These are phyloP conservation scores for Xenopus laevis DNA, from an alignment of 2,113 vertebrate species.

Conservation along the genomic window DNA sequence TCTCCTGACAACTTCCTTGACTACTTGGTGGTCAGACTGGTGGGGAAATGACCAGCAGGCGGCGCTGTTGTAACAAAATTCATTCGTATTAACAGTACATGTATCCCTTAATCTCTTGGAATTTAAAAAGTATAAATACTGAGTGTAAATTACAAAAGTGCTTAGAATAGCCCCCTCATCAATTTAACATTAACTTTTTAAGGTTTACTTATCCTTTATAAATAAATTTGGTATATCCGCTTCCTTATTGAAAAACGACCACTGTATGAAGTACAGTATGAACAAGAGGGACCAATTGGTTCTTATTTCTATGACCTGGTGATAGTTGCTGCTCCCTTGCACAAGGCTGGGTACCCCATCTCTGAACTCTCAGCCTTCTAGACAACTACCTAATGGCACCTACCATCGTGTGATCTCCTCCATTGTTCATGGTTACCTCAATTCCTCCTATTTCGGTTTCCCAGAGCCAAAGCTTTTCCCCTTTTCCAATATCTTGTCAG, in stretches of 20 bases:
- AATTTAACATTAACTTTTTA: too few species aligned
- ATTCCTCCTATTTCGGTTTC: constrained; percentile 91
- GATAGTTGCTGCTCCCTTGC: constrained; percentile 82
- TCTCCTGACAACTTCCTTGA: too few species aligned
- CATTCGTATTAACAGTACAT: too few species aligned
- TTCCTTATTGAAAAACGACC: constrained; percentile 69
- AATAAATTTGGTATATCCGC: neutral
- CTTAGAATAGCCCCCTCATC: too few species aligned
- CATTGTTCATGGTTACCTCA: constrained; percentile 92
- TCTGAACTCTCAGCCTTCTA: constrained; percentile 71
- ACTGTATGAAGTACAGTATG: constrained; percentile 79
- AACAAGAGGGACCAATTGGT: constrained; percentile 57
- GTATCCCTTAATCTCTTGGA: too few species aligned
- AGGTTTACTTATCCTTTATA: too few species aligned
- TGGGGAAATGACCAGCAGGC: too few species aligned
- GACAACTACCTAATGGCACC: constrained; percentile 63
- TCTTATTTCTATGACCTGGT: constrained; percentile 85
- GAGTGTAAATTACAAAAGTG: too few species aligned
- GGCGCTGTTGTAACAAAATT: too few species aligned
- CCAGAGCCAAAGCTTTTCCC: constrained; percentile 92
- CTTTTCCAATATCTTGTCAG: constrained; percentile 84
- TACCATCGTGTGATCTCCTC: constrained; percentile 85
- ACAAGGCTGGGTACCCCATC: constrained; percentile 69
- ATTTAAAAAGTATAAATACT: too few species aligned
- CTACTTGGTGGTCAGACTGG: too few species aligned